phyloP scores from a whole-genome alignment of 2,113 vertebrate genomes.

The Proterorhinus semilunaris region DNA sequence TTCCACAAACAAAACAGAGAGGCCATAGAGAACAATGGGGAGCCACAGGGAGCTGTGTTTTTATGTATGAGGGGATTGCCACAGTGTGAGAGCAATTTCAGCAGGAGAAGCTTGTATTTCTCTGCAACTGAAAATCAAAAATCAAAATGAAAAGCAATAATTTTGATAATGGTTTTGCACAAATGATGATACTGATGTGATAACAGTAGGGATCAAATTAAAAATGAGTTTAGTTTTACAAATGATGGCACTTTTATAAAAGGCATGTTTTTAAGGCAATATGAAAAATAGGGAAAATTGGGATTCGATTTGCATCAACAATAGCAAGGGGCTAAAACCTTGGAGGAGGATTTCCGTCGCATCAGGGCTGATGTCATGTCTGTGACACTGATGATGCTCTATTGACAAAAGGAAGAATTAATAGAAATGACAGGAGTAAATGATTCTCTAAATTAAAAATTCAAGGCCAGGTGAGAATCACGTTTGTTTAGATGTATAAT shows the following conservation, averaged over 20 bases:
- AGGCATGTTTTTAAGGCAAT: not conserved
- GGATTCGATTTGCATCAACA: not conserved
- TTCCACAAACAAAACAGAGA: constrained; percentile 1
- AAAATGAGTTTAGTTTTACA: not conserved
- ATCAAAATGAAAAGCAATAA: constrained; percentile 19
- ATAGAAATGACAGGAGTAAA: constrained; percentile 4
- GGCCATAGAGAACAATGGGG: constrained; percentile 6
- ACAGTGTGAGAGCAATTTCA: constrained; percentile 11
- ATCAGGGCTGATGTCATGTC: not conserved
- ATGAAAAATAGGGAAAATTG: not conserved
- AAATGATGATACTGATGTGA: not conserved
- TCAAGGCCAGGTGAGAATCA: not conserved
- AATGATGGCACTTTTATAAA: not conserved
- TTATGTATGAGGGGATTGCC: not conserved
- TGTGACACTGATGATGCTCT: constrained; percentile 5
- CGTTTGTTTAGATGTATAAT: no score
- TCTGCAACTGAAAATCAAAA: constrained; percentile 2
- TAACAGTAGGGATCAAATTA: not conserved
- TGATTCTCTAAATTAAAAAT: not conserved
- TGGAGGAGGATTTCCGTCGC: constrained; percentile 14
- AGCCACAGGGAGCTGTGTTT: not conserved
- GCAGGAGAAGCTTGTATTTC: constrained; percentile 7
- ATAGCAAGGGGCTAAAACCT: not conserved
- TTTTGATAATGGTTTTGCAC: not conserved
- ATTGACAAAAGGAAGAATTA: constrained; percentile 7